Percentiles rank a stretch among this genome's conserved stretches.
phyloP scores from a whole-genome alignment of 2,797 vertebrate genomes.

The Enteromius fasciolatus region DNA sequence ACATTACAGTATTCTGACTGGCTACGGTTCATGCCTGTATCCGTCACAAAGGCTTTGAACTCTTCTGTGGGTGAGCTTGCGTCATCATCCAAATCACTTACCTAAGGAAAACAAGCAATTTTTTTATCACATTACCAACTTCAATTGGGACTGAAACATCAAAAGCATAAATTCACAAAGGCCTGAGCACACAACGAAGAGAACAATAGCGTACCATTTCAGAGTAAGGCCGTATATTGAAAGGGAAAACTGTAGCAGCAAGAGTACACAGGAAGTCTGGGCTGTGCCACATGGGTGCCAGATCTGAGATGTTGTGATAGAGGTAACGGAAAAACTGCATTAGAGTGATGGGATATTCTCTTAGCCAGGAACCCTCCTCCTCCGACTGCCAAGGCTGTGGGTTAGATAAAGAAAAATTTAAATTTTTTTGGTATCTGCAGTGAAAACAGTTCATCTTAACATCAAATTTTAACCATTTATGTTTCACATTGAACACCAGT shows the following conservation, averaged over 20 bases:
- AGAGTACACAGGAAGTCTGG: constrained; percentile 94
- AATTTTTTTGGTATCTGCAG: not conserved
- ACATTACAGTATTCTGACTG: constrained; percentile 98
- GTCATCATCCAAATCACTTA: constrained; percentile 94
- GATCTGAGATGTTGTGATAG: constrained; percentile 95
- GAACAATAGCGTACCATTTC: constrained; percentile 87
- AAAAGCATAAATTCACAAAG: not conserved
- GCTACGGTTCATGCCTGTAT: constrained; percentile 98
- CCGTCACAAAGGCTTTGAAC: constrained; percentile 91
- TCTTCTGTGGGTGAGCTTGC: constrained; percentile 94
- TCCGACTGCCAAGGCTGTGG: constrained; percentile 97
- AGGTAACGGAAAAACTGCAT: constrained; percentile 99
- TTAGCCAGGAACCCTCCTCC: constrained; percentile 97
- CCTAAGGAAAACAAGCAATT: constrained; percentile 69
- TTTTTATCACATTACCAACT: not conserved
- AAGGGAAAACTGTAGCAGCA: constrained; percentile 93
- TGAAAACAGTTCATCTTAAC: not conserved
- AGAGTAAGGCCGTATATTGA: constrained; percentile 97
- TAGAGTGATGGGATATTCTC: constrained; percentile 95
- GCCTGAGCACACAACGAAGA: not conserved
- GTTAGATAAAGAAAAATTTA: constrained; percentile 23
- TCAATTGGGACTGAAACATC: not conserved
- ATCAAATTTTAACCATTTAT: not conserved
- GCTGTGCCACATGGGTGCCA: constrained; percentile 94
- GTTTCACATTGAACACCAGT: not conserved